These are phyloP conservation scores for Platycheirus rosarum DNA, from an alignment of 2,888 invertebrate genomes.

Conservation along the genomic window DNA sequence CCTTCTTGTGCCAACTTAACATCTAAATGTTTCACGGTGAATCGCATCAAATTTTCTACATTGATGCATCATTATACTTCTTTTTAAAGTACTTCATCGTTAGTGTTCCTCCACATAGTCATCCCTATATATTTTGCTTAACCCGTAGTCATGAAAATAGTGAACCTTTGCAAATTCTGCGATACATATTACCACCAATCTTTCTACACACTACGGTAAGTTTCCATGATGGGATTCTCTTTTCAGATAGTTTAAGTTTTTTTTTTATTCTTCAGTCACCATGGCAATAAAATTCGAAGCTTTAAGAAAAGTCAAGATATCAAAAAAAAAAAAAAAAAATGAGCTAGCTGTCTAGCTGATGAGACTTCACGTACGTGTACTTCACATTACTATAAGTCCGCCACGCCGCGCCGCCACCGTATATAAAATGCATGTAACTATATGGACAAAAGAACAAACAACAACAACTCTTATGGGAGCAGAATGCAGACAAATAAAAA, in stretches of 20 bases:
- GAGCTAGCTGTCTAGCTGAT: constrained; percentile 5
- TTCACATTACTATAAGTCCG: constrained; percentile 2
- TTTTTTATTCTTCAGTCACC: too few species aligned
- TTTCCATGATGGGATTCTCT: too few species aligned
- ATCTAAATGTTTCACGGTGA: background rate
- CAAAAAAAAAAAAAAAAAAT: too few species aligned
- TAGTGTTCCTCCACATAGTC: background rate
- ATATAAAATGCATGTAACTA: background rate
- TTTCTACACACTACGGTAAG: too few species aligned
- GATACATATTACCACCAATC: too few species aligned
- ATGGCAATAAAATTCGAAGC: too few species aligned
- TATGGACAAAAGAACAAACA: background rate
- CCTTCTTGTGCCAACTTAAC: background rate
- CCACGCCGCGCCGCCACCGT: background rate
- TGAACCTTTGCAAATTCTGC: too few species aligned
- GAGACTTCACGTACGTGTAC: constrained; percentile 49
- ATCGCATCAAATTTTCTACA: constrained; percentile 63
- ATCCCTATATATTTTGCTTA: background rate
- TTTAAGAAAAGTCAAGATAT: too few species aligned
- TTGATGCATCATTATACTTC: constrained; percentile 45
- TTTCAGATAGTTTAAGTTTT: too few species aligned
- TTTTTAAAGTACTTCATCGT: constrained; percentile 21
- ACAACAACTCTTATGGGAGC: constrained; percentile 2
- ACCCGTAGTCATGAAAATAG: too few species aligned
- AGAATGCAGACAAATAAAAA: constrained; percentile 2